Base-by-base conservation (phyloP, 2,888 invertebrate genomes). In the Orchesellides sinensis region DNA sequence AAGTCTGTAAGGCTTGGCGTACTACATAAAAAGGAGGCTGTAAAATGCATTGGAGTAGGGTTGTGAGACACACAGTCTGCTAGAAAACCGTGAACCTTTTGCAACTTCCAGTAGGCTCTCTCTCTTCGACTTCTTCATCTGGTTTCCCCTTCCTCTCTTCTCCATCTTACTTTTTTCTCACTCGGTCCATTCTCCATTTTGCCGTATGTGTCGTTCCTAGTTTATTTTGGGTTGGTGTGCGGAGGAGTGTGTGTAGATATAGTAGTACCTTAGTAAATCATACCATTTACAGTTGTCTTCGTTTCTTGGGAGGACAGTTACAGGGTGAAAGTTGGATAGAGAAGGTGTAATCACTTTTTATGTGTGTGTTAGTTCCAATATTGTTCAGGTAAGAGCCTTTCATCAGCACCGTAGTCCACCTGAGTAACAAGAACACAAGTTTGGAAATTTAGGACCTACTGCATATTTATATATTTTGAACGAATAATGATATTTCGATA, bases 51-150 rank as follows among this genome's bases (percentile, higher is more conserved):
- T 61, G 77, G 77, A 77, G 59, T 77, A 77, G 68, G 77, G 77
- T 69, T 68, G 59, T 77, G 77, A 77, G 77, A 77, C 77, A 77
- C 77, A 77, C 77, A 77, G 77, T 77, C 77, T 77, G 77, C 68
- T 77, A 49, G 77, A 77, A 69, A 68, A 69, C 77, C 35, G 77
- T 68, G 68, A 77, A 77, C 77, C 77, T 77, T 77, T 59, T 77
- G 77, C 77, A 77, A 75, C 77, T 61, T 25, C 68, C 59, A 27
- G 29, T 35, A 66, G 65, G 61, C 66, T 66, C 66, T n/a, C n/a
- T n/a, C n/a, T n/a, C n/a, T n/a, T n/a, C 59, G 65, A 65, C 49
- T 63, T 56, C n/a, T n/a, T n/a, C n/a, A n/a, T n/a, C n/a, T n/a
- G n/a, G n/a, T n/a, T 35, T n/a, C 27, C n/a, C 35, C 14, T 61